phyloP scores from a whole-genome alignment of 2,888 invertebrate species.

The Hirtodrosophila confusa region DNA sequence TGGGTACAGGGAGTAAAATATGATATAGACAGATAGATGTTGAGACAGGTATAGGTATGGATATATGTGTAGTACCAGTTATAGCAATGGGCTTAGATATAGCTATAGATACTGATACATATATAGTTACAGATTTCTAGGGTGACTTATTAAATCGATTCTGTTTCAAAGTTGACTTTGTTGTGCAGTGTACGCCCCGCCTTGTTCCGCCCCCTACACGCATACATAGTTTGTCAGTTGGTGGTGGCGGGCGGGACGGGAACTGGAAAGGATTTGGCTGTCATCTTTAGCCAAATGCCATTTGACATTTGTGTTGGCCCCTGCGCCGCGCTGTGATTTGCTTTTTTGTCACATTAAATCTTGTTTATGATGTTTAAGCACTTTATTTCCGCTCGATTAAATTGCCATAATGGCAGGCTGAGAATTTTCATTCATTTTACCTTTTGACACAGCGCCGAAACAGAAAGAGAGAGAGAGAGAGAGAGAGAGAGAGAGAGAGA shows the following conservation, averaged over 20 bases:
- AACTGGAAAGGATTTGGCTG: conserved; percentile 45
- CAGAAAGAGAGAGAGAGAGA: conserved; percentile 8
- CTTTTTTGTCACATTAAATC: conserved; percentile 76
- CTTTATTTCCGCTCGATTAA: conserved; percentile 81
- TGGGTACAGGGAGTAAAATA: too few relatives aligned
- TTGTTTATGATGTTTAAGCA: conserved; percentile 76
- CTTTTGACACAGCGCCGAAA: conserved; percentile 1
- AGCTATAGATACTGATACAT: too few relatives aligned
- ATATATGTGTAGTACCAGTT: too few relatives aligned
- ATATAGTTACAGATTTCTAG: too few relatives aligned
- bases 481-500: background rate
- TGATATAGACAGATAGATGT: too few relatives aligned
- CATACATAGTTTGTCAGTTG: too few relatives aligned
- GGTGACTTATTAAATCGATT: too few relatives aligned
- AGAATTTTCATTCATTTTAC: conserved; percentile 42
- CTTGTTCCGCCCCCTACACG: background rate
- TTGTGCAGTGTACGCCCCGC: background rate
- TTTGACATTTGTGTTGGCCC: conserved; percentile 67
- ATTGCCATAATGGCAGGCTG: conserved; percentile 68
- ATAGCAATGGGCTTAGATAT: too few relatives aligned
- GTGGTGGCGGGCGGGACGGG: background rate
- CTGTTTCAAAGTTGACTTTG: background rate
- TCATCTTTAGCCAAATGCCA: conserved; percentile 67
- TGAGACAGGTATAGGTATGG: too few relatives aligned
- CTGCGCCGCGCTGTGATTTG: conserved; percentile 60